phyloP scores from a whole-genome alignment of 2,113 vertebrate species.

The Menura novaehollandiae region DNA sequence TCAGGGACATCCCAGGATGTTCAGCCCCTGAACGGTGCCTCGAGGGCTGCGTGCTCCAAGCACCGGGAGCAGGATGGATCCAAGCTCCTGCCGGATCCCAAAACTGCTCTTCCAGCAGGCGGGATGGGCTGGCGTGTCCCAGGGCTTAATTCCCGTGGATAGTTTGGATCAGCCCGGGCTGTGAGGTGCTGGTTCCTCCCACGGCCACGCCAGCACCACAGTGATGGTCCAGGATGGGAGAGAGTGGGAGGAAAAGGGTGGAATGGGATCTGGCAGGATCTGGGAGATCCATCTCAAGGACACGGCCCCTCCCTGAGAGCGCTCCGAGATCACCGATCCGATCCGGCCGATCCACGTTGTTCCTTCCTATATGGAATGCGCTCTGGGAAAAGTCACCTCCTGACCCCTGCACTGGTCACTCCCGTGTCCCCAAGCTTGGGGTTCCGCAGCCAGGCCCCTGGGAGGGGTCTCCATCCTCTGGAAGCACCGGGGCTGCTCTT shows the following conservation, averaged over 20 bases:
- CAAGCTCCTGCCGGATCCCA: neutral
- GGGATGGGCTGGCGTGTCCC: accelerated
- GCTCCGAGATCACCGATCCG: accelerated
- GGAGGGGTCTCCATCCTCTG: neutral
- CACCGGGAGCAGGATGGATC: neutral
- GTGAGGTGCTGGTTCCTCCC: neutral
- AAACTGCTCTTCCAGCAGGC: accelerated
- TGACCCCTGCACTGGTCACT: too few relatives aligned
- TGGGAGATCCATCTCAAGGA: neutral
- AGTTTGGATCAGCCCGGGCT: neutral
- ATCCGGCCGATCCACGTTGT: accelerated
- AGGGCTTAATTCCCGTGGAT: accelerated
- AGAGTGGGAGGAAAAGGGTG: neutral
- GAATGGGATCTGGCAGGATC: neutral
- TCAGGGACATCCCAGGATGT: too few relatives aligned
- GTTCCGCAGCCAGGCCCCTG: too few relatives aligned
- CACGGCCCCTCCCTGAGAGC: accelerated
- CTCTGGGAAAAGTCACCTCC: neutral
- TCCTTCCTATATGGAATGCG: neutral
- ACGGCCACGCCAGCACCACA: accelerated
- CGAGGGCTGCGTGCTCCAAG: neutral
- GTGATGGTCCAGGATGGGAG: neutral
- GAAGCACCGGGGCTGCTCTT: neutral
- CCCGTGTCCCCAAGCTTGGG: accelerated
- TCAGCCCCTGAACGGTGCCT: neutral